Evolutionary conservation across 2,888 invertebrate genomes (phyloP).

Genomic region (Apodemia zela): DNA sequence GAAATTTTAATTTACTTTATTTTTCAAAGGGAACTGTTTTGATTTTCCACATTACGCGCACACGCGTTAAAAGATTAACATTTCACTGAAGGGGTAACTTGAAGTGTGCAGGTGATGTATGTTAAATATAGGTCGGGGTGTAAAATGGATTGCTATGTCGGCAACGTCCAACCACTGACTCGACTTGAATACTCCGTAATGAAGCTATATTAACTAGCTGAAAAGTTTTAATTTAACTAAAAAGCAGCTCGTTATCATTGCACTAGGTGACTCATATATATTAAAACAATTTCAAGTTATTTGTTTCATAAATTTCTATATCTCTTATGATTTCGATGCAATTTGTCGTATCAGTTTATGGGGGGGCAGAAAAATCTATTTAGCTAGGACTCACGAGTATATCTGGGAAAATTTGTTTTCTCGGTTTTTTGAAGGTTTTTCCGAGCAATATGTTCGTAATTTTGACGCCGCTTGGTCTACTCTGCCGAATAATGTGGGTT

Average conservation of each 20-base stretch:
- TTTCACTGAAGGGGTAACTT: conserved; percentile 21
- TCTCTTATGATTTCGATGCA: too few species aligned
- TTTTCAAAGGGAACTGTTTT: not conserved
- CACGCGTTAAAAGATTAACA: conserved; percentile 9
- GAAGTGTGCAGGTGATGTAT: conserved; percentile 29
- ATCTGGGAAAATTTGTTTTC: too few species aligned
- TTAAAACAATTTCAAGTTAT: not conserved
- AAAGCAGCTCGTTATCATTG: conserved; percentile 32
- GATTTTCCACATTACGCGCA: not conserved
- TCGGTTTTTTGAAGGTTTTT: too few species aligned
- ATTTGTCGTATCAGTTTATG: too few species aligned
- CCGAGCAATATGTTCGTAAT: too few species aligned
- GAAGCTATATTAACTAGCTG: conserved; percentile 55
- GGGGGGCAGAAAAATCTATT: too few species aligned
- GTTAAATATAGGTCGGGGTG: conserved; percentile 56
- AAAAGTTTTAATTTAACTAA: conserved; percentile 46
- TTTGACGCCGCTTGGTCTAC: too few species aligned
- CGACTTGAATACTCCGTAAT: conserved; percentile 60
- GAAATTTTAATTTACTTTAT: not conserved
- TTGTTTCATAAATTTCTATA: too few species aligned
- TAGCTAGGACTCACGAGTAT: too few species aligned
- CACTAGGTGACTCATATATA: conserved; percentile 27
- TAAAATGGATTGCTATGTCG: conserved; percentile 44
- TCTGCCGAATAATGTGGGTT: too few species aligned
- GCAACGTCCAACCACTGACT: conserved; percentile 47